Evolutionary conservation across 1,140 invertebrate species (phyloP), one percentile per base, ranked within the genome.

Genomic region (Acromyrmex heyeri): DNA sequence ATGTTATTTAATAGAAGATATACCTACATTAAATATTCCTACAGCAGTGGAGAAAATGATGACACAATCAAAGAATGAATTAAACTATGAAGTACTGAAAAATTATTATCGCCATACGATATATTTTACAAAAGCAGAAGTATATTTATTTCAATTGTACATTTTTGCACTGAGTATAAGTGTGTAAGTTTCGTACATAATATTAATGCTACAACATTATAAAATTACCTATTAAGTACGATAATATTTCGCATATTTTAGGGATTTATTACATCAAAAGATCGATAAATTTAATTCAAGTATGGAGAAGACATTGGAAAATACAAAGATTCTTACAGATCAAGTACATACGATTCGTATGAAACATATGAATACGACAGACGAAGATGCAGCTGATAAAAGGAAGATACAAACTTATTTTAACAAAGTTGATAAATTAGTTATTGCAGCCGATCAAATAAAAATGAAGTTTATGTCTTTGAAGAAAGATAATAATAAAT

Each of bases 21-120:
- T 69, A 27, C 88, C 88, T 18, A 10, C 10, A 21, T 62, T 50
- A 44, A 48, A 44, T 72, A 87, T 95, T 21, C 94, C 95, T 65
- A 12, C 21, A 5, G 48, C 83, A 57, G 92, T 96, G 18, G 92
- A 92, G 57, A 88, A 92, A 81, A 95, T 96, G 86, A 87, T 94
- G 44, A 64, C 87, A 59, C 77, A 91, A 57, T 89, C 91, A 12
- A 79, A 73, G 78, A 76, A n/a, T 70, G 38, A 67, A 16, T 78
- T 93, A 7, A 90, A 92, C 85, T 85, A 87, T 61, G 75, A 88
- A 16, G 70, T 75, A 27, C n/a, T 93, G 59, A 90, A 88, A 59
- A 77, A 91, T 77, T 90, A 89, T 82, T 94, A 92, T 75, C 89
- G 87, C 10, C 55, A 90, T 67, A 86, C 92, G 8, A 90, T 94